Evolutionary conservation across 2,113 vertebrate species (phyloP).

Genomic region (Cyanoderma ruficeps): DNA sequence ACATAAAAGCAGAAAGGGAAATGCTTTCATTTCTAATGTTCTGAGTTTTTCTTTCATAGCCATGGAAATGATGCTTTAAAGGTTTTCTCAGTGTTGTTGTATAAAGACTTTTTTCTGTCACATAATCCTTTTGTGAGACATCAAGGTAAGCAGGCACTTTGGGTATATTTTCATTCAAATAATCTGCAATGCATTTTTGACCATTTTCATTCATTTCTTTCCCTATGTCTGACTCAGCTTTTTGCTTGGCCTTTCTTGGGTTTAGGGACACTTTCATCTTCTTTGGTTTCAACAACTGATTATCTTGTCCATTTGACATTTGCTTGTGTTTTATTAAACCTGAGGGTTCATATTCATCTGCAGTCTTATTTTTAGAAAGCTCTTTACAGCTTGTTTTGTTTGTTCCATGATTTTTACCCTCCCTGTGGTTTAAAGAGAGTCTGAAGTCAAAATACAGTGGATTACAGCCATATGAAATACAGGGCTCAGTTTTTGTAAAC

Average conservation of each 20-base stretch:
- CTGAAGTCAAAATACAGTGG: conserved; percentile 84
- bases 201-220: conserved; percentile 57
- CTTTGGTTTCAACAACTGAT: conserved; percentile 83
- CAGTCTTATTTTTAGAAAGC: conserved; percentile 25
- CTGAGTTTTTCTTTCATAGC: conserved; percentile 59
- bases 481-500: conserved; percentile 90
- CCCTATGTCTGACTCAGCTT: conserved; percentile 74
- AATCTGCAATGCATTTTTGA: conserved; percentile 49
- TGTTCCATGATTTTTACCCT: conserved; percentile 28
- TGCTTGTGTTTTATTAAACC: conserved; percentile 69
- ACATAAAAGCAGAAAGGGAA: conserved; percentile 69
- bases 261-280: conserved; percentile 70
- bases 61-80: conserved; percentile 65
- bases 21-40: conserved; percentile 75
- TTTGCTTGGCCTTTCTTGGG: conserved; percentile 74
- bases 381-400: conserved; percentile 45
- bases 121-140: conserved; percentile 49
- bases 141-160: conserved; percentile 73
- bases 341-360: conserved; percentile 64
- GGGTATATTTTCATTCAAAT: conserved; percentile 67
- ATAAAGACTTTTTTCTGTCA: conserved; percentile 48
- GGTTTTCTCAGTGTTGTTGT: conserved; percentile 64
- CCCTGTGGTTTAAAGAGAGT: conserved; percentile 70
- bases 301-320: conserved; percentile 73
- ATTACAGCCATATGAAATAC: conserved; percentile 92